These are phyloP conservation scores for Mythimna albipuncta DNA, from an alignment of 2,888 invertebrate genomes.

Conservation along the genomic window DNA sequence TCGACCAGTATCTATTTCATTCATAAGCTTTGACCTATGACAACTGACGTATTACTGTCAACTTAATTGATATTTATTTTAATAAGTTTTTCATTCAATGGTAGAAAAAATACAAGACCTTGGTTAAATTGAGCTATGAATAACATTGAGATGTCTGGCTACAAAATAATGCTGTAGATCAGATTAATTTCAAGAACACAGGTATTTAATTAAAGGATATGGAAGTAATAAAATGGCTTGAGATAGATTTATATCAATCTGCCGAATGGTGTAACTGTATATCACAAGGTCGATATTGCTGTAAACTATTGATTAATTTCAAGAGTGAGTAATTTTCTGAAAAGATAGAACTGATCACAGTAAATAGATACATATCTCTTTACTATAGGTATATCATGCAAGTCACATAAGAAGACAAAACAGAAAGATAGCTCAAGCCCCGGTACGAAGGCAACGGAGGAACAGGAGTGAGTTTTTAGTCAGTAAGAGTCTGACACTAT, in stretches of 20 bases:
- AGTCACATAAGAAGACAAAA: too few relatives aligned
- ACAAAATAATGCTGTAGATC: slow-evolving; percentile 5
- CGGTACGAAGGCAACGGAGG: too few relatives aligned
- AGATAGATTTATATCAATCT: not conserved
- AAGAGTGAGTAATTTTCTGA: too few relatives aligned
- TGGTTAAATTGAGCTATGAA: not conserved
- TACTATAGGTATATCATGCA: too few relatives aligned
- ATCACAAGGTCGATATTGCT: too few relatives aligned
- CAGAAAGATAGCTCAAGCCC: too few relatives aligned
- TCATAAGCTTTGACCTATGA: slow-evolving; percentile 27
- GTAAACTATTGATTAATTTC: not conserved
- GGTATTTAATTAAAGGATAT: not conserved
- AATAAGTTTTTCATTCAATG: slow-evolving; percentile 19
- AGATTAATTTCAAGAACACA: slow-evolving; percentile 1
- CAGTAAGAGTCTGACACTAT: too few relatives aligned
- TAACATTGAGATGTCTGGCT: slow-evolving; percentile 12
- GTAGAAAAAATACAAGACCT: not conserved
- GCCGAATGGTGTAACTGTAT: not conserved
- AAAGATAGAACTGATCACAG: too few relatives aligned
- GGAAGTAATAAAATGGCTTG: not conserved
- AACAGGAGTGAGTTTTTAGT: too few relatives aligned
- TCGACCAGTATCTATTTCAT: slow-evolving; percentile 15
- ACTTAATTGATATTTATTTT: slow-evolving; percentile 29
- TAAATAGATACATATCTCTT: too few relatives aligned
- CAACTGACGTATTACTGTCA: slow-evolving; percentile 14